Evolutionary conservation across 2,797 vertebrate species (phyloP).

Genomic region (Semotilus atromaculatus): DNA sequence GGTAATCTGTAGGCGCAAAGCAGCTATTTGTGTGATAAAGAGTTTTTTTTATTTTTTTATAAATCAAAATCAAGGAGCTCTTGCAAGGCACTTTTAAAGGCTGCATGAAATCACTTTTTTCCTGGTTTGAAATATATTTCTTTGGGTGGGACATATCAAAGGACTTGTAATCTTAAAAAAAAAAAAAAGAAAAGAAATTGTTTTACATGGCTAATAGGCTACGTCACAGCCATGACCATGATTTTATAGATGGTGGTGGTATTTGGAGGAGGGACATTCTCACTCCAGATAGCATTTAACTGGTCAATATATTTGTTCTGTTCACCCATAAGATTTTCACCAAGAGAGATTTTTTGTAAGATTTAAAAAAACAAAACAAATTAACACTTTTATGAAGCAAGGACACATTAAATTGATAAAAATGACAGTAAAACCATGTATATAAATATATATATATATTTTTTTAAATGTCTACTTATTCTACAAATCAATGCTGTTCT

Average conservation of each 20-base stretch:
- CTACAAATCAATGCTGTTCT: no score
- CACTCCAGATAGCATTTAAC: neutral
- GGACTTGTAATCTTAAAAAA: neutral
- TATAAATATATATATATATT: no score
- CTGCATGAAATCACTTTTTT: neutral
- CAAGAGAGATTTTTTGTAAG: neutral
- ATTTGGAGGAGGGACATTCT: neutral
- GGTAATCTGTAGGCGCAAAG: slow-evolving; percentile 47
- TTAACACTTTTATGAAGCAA: neutral
- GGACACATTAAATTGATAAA: neutral
- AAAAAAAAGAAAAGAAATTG: no score
- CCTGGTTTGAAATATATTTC: neutral
- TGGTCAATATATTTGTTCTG: neutral
- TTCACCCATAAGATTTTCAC: neutral
- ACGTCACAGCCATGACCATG: neutral
- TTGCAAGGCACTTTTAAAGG: neutral
- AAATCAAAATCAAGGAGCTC: slow-evolving; percentile 9
- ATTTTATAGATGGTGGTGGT: neutral
- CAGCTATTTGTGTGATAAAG: slow-evolving; percentile 41
- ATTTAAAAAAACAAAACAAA: no score
- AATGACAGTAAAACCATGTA: neutral
- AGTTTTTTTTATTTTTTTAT: neutral
- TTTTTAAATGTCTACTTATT: no score
- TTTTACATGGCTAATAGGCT: neutral
- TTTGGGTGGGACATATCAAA: neutral